Evolutionary conservation across 2,113 vertebrate species (phyloP).

Genomic region (Pseudois nayaur): DNA sequence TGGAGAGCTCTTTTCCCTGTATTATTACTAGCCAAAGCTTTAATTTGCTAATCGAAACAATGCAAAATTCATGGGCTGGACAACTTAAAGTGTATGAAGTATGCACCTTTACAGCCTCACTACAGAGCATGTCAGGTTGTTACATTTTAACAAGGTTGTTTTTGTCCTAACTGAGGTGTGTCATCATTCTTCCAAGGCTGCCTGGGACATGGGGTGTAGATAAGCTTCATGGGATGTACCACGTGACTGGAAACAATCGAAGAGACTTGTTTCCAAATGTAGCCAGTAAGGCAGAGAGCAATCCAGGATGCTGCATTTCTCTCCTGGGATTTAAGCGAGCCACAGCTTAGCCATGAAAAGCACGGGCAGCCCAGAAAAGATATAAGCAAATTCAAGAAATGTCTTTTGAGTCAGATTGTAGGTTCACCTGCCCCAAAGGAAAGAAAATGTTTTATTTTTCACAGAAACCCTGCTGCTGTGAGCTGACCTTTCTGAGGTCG

Average conservation of each 20-base stretch:
- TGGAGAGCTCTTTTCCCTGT: not conserved
- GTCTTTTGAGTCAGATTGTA: not conserved
- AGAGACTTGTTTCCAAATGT: not conserved
- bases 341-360: not conserved
- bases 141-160: not conserved
- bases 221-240: not conserved
- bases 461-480: not conserved
- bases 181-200: not conserved
- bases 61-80: not conserved
- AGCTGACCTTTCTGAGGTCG: not conserved
- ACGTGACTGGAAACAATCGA: not conserved
- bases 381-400: not conserved
- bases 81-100: not conserved
- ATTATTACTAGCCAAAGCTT: not conserved
- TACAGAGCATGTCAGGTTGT: not conserved
- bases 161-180: not conserved
- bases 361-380: not conserved
- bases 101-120: not conserved
- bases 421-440: not conserved
- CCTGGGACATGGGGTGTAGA: not conserved
- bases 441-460: not conserved
- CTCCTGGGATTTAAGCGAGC: not conserved
- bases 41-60: not conserved
- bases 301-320: too few species aligned
- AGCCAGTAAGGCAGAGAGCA: not conserved